Percentiles rank a stretch among this genome's conserved stretches.
Evolutionary conservation across 53 echinoderm and acorn worm genomes (phyloP).

Genomic region (Hippasteria phrygiana): DNA sequence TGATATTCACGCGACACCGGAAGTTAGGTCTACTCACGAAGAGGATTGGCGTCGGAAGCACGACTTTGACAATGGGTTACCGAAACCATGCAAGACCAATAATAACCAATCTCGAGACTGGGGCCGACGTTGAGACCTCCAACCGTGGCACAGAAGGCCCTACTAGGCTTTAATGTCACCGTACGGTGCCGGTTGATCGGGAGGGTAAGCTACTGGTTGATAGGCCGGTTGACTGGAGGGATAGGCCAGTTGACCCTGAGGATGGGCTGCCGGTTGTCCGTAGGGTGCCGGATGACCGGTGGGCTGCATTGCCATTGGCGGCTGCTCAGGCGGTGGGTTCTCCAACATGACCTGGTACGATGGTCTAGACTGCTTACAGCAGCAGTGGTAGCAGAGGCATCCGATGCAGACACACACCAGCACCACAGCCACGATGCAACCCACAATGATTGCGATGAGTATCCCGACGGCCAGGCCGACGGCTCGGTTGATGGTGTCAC

Average conservation of each 20-base stretch:
- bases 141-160: no score
- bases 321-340: background rate
- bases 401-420: slow-evolving; percentile 52
- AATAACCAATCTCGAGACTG: no score
- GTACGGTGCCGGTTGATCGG: background rate
- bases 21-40: no score
- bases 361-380: slow-evolving; percentile 45
- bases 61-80: no score
- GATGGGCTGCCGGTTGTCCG: background rate
- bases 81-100: no score
- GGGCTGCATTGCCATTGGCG: slow-evolving; percentile 44
- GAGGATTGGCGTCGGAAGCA: no score
- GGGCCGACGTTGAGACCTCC: no score
- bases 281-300: background rate
- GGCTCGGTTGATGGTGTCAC: background rate
- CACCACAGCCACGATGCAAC: slow-evolving; percentile 35
- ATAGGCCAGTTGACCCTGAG: background rate
- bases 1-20: no score
- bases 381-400: slow-evolving; percentile 68
- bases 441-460: slow-evolving; percentile 48
- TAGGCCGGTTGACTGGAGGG: background rate
- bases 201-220: background rate
- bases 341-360: slow-evolving; percentile 2
- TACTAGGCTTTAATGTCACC: no score
- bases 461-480: slow-evolving; percentile 43